phyloP scores from a whole-genome alignment of 1,140 invertebrate species.

The Condylostylus longicornis region DNA sequence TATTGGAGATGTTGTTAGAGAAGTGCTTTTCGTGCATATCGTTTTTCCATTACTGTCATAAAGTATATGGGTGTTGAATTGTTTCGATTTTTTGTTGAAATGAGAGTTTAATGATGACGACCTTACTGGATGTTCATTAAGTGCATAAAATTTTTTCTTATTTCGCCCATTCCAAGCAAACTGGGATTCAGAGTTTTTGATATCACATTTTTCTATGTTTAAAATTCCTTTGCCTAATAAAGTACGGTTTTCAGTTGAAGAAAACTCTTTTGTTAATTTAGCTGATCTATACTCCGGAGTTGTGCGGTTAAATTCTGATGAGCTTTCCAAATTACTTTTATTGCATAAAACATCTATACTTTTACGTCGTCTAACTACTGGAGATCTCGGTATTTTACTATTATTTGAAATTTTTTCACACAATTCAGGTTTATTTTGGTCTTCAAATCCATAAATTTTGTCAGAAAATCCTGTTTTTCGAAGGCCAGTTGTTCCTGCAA shows the following conservation, averaged over 20 bases:
- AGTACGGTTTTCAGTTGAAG: too few relatives aligned
- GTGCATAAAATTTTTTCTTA: conserved; percentile 49
- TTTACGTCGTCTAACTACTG: conserved; percentile 19
- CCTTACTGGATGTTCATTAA: conserved; percentile 20
- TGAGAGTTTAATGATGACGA: conserved; percentile 31
- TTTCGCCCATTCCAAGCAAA: conserved; percentile 54
- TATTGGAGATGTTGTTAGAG: conserved; percentile 34
- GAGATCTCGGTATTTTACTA: conserved; percentile 26
- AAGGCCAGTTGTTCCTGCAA: conserved; percentile 48
- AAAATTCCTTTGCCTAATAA: too few relatives aligned
- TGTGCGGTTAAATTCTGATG: conserved; percentile 16
- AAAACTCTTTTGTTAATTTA: too few relatives aligned
- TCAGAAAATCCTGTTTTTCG: conserved; percentile 46
- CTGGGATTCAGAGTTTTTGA: too few relatives aligned
- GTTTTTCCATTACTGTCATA: conserved; percentile 39
- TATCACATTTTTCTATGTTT: conserved; percentile 29
- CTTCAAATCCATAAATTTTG: conserved; percentile 37
- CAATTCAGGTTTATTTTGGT: conserved; percentile 21
- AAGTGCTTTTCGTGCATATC: conserved; percentile 19
- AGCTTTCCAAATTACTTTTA: conserved; percentile 19
- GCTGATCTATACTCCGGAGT: conserved; percentile 25
- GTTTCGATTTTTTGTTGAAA: conserved; percentile 45
- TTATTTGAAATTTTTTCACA: background rate
- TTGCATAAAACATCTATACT: conserved; percentile 17
- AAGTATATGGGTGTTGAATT: conserved; percentile 45